These are phyloP conservation scores for Cossypha polioptera DNA, from an alignment of 2,797 vertebrate genomes.

Conservation along the genomic window DNA sequence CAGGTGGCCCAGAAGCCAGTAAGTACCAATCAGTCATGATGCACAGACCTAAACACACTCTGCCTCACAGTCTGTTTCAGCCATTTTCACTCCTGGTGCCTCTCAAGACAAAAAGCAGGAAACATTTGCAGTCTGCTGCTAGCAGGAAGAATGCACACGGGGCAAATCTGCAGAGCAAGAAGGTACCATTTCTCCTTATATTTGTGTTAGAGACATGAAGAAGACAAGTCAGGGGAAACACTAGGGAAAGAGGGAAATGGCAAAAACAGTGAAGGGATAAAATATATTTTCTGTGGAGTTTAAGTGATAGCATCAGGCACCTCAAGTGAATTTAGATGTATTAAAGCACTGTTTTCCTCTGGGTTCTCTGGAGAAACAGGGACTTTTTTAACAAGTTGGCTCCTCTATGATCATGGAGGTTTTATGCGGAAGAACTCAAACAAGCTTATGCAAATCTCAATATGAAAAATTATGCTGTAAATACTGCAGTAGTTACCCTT, in stretches of 20 bases:
- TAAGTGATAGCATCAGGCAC: background rate
- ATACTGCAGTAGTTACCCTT: background rate
- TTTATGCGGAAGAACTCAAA: conserved; percentile 30
- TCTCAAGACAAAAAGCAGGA: conserved; percentile 2
- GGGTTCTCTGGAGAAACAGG: background rate
- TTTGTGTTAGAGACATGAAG: background rate
- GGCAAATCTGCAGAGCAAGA: background rate
- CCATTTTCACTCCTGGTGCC: background rate
- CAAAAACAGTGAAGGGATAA: background rate
- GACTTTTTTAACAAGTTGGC: background rate
- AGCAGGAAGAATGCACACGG: conserved; percentile 2
- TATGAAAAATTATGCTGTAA: conserved; percentile 15
- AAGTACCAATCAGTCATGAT: background rate
- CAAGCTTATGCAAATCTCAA: background rate
- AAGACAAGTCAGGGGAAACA: background rate
- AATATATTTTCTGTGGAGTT: background rate
- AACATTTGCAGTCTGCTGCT: background rate
- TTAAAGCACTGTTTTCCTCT: background rate
- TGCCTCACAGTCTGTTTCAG: background rate
- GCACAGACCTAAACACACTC: background rate
- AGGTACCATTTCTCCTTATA: background rate
- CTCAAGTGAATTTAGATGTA: background rate
- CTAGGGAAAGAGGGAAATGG: background rate
- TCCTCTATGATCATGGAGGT: background rate
- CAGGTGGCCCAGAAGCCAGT: background rate